Conservation (phyloP, 2,797 vertebrate species). For the Myotis findleyi region DNA sequence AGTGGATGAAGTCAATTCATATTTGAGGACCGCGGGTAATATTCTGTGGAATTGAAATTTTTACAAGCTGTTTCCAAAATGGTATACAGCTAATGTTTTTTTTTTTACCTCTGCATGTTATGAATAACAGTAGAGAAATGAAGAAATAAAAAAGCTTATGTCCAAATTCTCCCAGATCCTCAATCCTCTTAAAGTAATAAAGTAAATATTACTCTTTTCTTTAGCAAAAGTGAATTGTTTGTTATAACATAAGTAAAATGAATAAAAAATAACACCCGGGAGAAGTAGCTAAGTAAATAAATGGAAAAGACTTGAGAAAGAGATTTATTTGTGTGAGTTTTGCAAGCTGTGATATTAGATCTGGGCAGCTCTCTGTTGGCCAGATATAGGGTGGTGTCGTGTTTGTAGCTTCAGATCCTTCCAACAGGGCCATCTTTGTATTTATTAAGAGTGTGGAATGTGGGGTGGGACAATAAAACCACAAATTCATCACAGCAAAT, state of each 20-base stretch:
- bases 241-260: slow-evolving; percentile 27
- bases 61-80: slow-evolving; percentile 12
- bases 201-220: not conserved
- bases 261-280: slow-evolving; percentile 6
- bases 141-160: not conserved
- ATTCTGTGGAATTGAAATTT: slow-evolving; percentile 52
- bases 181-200: not conserved
- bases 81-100: not conserved
- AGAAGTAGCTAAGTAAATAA: slow-evolving; percentile 53
- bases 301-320: not conserved
- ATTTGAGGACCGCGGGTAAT: slow-evolving; percentile 3
- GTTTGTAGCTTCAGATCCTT: slow-evolving; percentile 60
- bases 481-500: slow-evolving; percentile 62
- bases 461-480: slow-evolving; percentile 51
- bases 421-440: slow-evolving; percentile 60
- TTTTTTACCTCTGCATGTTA: not conserved
- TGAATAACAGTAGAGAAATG: not conserved
- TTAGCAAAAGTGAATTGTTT: slow-evolving; percentile 36
- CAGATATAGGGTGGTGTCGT: not conserved
- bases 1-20: not conserved
- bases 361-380: not conserved
- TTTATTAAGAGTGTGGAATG: slow-evolving; percentile 74
- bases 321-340: slow-evolving; percentile 48
- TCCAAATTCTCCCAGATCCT: not conserved
- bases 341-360: not conserved